Base-by-base conservation (phyloP, 2,113 vertebrate genomes). In the Manacus vitellinus region DNA sequence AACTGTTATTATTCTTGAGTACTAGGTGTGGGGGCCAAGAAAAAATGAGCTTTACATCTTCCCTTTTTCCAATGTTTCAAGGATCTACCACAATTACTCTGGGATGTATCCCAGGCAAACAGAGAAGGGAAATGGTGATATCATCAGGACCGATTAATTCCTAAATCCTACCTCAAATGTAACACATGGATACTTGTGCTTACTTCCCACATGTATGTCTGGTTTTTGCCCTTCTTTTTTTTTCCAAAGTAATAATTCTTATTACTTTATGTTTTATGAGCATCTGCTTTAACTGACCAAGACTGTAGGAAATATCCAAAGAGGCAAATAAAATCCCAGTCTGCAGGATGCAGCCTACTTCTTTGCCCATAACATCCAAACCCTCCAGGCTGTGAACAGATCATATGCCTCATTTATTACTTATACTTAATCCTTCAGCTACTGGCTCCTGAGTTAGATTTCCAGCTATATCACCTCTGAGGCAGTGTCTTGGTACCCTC, bases 231-330 rank as follows among this genome's bases (percentile, higher is more conserved):
- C 63, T 73, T 56, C 17, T 65, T 63, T 61, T 56, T 63, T 20
- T 0, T 11, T 31, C 20, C 22, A 30, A 52, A 52, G 51, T 52
- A 52, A 1, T 18, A 77, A 24, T 77, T 94, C 58, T 89, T 74
- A 66, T 24, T 83, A 72, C 58, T 85, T 46, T 67, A n/a, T 71
- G 44, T 77, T 93, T 93, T 82, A 96, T 37, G 18, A 96, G 72
- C 82, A 89, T 82, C 62, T 95, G 89, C 80, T 96, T 87, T 63
- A 94, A 30, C 54, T 93, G 89, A 85, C 80, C 77, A 82, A 49
- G 66, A 56, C 73, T 46, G 43, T 35, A 62, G 83, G 94, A 76
- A 95, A 88, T n/a, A 88, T 18, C 88, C 79, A 76, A 55, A 17
- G 44, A 71, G 65, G 44, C 17, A 54, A 84, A 94, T 86, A 92